phyloP scores from a whole-genome alignment of 1,140 invertebrate species.

The Caerostris extrusa region DNA sequence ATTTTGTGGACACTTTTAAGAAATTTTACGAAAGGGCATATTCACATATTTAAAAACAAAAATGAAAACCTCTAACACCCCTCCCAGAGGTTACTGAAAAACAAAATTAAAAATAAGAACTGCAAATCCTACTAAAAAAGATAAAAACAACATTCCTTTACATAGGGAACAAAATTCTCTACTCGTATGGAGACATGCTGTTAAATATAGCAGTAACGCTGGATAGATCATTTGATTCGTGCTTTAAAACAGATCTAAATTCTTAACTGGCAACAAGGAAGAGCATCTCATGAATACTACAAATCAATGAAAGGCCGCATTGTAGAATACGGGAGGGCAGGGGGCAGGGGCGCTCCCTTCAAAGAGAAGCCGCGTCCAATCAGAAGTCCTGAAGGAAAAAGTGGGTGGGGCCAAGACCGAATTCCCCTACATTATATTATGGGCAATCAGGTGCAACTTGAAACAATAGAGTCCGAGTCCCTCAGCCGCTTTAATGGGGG shows the following conservation, averaged over 20 bases:
- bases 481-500: constrained; percentile 62
- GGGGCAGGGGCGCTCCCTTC: constrained; percentile 47
- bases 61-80: too few species aligned
- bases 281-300: constrained; percentile 23
- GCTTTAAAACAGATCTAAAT: neutral
- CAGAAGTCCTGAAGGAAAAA: constrained; percentile 54
- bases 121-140: too few species aligned
- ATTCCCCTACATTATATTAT: constrained; percentile 52
- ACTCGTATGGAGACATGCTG: too few species aligned
- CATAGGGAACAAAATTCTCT: too few species aligned
- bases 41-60: too few species aligned
- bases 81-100: too few species aligned
- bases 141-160: too few species aligned
- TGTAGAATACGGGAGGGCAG: constrained; percentile 15
- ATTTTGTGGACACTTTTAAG: too few species aligned
- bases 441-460: constrained; percentile 60
- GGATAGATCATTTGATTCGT: neutral
- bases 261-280: neutral
- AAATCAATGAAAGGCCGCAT: constrained; percentile 42
- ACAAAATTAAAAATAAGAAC: too few species aligned
- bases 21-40: too few species aligned
- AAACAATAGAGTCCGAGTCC: constrained; percentile 65
- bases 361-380: constrained; percentile 71
- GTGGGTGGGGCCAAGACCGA: constrained; percentile 27
- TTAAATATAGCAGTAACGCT: neutral